phyloP scores from a whole-genome alignment of 1,140 invertebrate species.

The Holotrichia oblita region DNA sequence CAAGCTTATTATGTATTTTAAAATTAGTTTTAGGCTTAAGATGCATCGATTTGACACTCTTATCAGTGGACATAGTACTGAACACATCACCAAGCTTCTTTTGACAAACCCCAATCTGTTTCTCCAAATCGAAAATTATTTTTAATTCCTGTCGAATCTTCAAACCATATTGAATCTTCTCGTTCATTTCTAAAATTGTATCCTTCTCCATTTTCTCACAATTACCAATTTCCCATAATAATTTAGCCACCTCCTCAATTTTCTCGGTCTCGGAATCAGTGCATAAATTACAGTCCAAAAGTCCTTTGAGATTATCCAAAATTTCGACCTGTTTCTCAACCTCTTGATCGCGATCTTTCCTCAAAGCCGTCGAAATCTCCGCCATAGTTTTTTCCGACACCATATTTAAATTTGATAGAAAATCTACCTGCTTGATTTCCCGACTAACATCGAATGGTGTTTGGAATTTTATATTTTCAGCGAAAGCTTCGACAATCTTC shows the following conservation, averaged over 20 bases:
- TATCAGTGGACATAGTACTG: not conserved
- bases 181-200: constrained; percentile 52
- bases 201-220: constrained; percentile 52
- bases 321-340: not conserved
- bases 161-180: constrained; percentile 45
- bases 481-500: not conserved
- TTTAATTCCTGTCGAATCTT: constrained; percentile 55
- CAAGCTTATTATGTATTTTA: not conserved
- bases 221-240: constrained; percentile 55
- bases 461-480: not conserved
- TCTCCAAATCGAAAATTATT: constrained; percentile 55
- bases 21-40: not conserved
- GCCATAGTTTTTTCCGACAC: not conserved
- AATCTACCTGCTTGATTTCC: constrained; percentile 8
- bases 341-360: not conserved
- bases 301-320: not conserved
- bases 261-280: not conserved
- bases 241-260: constrained; percentile 48
- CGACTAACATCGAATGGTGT: not conserved
- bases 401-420: not conserved
- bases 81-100: constrained; percentile 34
- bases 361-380: not conserved
- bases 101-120: constrained; percentile 50
- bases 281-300: not conserved
- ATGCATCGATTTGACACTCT: not conserved